A percentile compares a stretch with the other conserved stretches of the same genome.
phyloP scores from a whole-genome alignment of 1,140 invertebrate species.

The Ectropis grisescens region DNA sequence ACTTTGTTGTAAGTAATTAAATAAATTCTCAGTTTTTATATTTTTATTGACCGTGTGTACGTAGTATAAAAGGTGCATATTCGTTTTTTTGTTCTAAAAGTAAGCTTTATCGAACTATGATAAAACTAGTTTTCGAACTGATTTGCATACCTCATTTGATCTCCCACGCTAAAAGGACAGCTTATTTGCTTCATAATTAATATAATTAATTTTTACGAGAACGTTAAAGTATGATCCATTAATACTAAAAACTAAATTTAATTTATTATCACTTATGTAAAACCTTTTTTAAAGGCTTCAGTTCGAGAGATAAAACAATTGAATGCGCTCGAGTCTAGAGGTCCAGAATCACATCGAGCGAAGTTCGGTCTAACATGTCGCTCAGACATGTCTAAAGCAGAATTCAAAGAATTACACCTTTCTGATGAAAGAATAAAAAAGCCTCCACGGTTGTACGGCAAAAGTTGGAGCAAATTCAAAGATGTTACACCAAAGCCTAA shows the following conservation, averaged over 20 bases:
- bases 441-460: constrained; percentile 9
- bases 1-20: constrained; percentile 74
- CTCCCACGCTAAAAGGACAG: too few species aligned
- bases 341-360: constrained; percentile 70
- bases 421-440: constrained; percentile 41
- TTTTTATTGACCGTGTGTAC: constrained; percentile 3
- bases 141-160: too few species aligned
- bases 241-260: too few species aligned
- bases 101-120: too few species aligned
- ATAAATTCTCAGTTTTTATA: constrained; percentile 5
- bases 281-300: constrained; percentile 63
- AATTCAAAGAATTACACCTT: constrained; percentile 74
- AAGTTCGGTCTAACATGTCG: constrained; percentile 80
- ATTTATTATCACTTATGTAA: too few species aligned
- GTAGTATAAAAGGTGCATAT: too few species aligned
- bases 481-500: too few species aligned
- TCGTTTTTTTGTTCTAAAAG: too few species aligned
- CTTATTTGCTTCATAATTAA: too few species aligned
- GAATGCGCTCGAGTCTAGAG: constrained; percentile 70
- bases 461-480: constrained; percentile 8
- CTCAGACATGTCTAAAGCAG: constrained; percentile 80
- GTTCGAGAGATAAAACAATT: constrained; percentile 73
- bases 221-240: too few species aligned
- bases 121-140: too few species aligned
- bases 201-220: too few species aligned